Base-by-base conservation (phyloP, 1,140 invertebrate genomes). In the Drosophila pandora region DNA sequence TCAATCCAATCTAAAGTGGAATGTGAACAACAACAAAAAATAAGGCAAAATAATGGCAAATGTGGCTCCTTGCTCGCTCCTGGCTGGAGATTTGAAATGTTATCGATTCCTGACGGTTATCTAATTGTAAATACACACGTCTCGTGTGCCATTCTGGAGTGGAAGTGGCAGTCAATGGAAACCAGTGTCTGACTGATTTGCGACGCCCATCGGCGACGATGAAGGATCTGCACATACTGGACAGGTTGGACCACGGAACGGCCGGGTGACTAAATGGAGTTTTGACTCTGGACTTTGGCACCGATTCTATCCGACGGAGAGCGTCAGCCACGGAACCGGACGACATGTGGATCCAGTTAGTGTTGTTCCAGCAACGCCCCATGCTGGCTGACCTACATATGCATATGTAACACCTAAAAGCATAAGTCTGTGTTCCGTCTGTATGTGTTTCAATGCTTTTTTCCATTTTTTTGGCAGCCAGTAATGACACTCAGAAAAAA, bases 71-170 rank as follows among this genome's bases (percentile, higher is more conserved):
- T 45, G 23, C 34, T 30, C 59, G 32, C 30, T 62, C 32, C 63
- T 37, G 17, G 10, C 25, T 68, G 67, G 39, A 39, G 53, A 55
- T 48, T 67, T 69, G 59, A 74, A 34, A 69, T 59, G 54, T 73
- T 85, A 87, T 87, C 74, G 82, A 82, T 81, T 71, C 74, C 78
- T 64, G 82, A 76, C 78, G 74, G 69, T 62, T 81, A 85, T 87
- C 82, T 82, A 85, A 87, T 87, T 87, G 78, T 75, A 82, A 85
- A 78, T 82, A 82, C 65, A 84, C 67, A 85, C 64, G 41, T 75
- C 61, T 74, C 47, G 48, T 21, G 9, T 62, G 58, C 47, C 65
- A 70, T 58, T 49, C 47, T 59, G 45, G 48, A 45, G 57, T 60
- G 50, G 57, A 59, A 48, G 10, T 25, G 61, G 17, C 13, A 48